These are phyloP conservation scores for Bembecia ichneumoniformis DNA, from an alignment of 2,888 invertebrate genomes.

Conservation along the genomic window DNA sequence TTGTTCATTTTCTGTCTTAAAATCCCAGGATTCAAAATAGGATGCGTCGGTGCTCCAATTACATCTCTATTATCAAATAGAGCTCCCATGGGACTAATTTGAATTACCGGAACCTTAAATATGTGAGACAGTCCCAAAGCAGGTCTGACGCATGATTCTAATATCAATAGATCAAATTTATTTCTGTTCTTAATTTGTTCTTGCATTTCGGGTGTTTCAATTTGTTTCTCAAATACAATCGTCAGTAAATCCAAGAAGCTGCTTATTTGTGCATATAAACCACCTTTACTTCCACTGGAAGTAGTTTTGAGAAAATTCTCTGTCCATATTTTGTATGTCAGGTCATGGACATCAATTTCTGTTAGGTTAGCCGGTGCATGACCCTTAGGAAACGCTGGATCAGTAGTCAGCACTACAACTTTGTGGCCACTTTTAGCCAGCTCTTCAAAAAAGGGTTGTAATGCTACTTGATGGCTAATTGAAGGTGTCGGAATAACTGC, in stretches of 20 bases:
- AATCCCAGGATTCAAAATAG: conserved; percentile 1
- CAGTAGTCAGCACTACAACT: conserved; percentile 44
- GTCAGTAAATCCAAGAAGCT: conserved; percentile 6
- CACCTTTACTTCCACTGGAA: conserved; percentile 7
- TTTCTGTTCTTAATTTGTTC: conserved; percentile 17
- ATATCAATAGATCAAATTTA: conserved; percentile 28
- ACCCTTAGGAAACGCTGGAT: conserved; percentile 36
- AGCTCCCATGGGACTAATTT: conserved; percentile 28
- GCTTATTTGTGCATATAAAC: conserved; percentile 11
- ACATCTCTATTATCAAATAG: neutral
- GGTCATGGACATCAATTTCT: conserved; percentile 39
- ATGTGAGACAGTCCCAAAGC: conserved; percentile 19
- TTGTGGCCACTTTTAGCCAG: conserved; percentile 58
- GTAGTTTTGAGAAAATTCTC: neutral
- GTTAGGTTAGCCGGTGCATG: conserved; percentile 34
- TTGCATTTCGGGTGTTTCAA: conserved; percentile 5
- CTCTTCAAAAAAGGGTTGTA: conserved; percentile 38
- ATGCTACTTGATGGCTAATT: conserved; percentile 57
- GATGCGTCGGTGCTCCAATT: conserved; percentile 2
- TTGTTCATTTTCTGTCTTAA: neutral
- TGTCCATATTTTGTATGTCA: conserved; percentile 21
- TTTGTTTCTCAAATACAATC: conserved; percentile 12
- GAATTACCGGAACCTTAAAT: conserved; percentile 29
- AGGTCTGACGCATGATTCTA: conserved; percentile 22
- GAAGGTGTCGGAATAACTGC: conserved; percentile 42